A percentile compares a stretch with the other conserved stretches of the same genome.
Conservation (phyloP, 2,888 invertebrate genomes). For the Schrankia costaestrigalis region DNA sequence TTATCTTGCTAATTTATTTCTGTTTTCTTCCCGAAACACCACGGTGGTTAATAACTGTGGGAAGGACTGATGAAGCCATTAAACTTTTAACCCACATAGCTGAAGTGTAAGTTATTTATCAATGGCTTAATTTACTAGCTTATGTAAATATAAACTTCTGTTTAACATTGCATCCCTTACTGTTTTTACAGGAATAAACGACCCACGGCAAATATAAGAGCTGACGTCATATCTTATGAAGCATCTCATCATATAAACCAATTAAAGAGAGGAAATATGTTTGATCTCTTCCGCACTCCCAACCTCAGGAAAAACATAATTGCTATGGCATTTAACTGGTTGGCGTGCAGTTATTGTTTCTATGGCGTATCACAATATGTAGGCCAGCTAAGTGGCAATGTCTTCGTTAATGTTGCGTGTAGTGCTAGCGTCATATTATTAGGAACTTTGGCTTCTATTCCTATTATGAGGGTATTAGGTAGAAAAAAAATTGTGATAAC, state of each 20-base stretch:
- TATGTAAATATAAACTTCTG: neutral
- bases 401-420: slow-evolving; percentile 90
- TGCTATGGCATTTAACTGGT: slow-evolving; percentile 87
- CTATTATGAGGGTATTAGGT: neutral
- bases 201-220: slow-evolving; percentile 69
- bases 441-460: neutral
- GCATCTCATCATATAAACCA: too few species aligned
- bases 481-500: neutral
- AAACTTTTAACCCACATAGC: slow-evolving; percentile 84
- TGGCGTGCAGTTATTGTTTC: slow-evolving; percentile 89
- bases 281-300: slow-evolving; percentile 83
- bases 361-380: slow-evolving; percentile 92
- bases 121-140: neutral
- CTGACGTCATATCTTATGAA: too few species aligned
- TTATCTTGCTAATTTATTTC: slow-evolving; percentile 81
- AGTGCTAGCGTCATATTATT: slow-evolving; percentile 65
- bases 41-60: slow-evolving; percentile 87
- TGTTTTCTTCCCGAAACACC: slow-evolving; percentile 88
- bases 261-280: slow-evolving; percentile 69
- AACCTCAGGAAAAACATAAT: slow-evolving; percentile 83
- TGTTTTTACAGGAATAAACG: slow-evolving; percentile 67
- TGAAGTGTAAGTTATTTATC: slow-evolving; percentile 54
- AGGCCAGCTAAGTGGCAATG: slow-evolving; percentile 87
- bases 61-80: slow-evolving; percentile 83
- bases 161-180: neutral